Evolutionary conservation across 2,888 invertebrate species (phyloP).

Genomic region (Iselma pallidipennis): DNA sequence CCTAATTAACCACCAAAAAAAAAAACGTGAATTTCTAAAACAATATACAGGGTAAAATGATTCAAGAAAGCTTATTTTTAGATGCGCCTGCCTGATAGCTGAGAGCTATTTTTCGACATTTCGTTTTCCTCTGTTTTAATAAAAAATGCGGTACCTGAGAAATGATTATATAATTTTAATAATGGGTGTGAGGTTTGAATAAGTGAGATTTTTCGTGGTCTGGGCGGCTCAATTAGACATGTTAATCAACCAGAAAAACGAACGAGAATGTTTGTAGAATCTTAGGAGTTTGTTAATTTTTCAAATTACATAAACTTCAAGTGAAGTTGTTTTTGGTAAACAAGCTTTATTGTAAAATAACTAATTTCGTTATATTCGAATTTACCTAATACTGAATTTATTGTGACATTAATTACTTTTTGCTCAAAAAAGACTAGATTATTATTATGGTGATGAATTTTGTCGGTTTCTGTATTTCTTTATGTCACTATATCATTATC

Average conservation of each 20-base stretch:
- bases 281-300: background rate
- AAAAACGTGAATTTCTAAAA: background rate
- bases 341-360: constrained; percentile 9
- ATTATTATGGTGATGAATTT: background rate
- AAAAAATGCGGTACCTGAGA: background rate
- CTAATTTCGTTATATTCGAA: background rate
- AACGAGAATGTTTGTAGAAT: no score
- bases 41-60: background rate
- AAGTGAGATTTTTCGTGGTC: background rate
- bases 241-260: no score
- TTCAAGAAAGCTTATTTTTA: background rate
- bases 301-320: background rate
- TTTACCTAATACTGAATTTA: background rate
- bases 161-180: background rate
- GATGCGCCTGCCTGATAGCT: background rate
- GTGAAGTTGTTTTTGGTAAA: background rate
- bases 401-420: constrained; percentile 7
- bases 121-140: no score
- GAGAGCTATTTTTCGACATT: no score
- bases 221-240: background rate
- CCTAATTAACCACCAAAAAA: background rate
- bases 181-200: background rate
- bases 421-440: background rate
- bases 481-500: constrained; percentile 15
- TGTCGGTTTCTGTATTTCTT: constrained; percentile 8